A percentile compares a stretch with the other conserved stretches of the same genome.
Evolutionary conservation across 1,140 invertebrate genomes (phyloP).

Genomic region (Diuraphis noxia): DNA sequence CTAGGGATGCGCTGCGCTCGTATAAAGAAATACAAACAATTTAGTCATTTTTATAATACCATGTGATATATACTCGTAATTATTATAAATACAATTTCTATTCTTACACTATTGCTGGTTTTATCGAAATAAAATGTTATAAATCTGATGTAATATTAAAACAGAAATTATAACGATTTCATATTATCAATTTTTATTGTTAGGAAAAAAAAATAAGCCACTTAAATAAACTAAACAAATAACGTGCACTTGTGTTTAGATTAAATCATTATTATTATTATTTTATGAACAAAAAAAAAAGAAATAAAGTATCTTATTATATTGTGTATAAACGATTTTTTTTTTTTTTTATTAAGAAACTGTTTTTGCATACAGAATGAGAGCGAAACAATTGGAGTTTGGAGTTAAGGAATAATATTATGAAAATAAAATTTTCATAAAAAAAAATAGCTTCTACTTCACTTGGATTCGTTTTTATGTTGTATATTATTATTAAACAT

Average conservation of each 20-base stretch:
- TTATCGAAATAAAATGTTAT: background rate
- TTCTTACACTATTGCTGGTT: background rate
- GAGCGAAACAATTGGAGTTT: background rate
- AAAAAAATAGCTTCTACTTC: background rate
- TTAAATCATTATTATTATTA: constrained; percentile 1
- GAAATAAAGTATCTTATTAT: background rate
- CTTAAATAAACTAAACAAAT: background rate
- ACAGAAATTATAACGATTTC: background rate
- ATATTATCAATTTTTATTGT: background rate
- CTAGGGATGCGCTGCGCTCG: background rate
- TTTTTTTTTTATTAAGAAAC: background rate
- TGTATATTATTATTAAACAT: background rate
- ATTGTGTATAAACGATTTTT: background rate
- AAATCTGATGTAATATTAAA: background rate
- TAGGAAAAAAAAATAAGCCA: background rate
- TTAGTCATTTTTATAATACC: background rate
- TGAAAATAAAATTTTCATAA: background rate
- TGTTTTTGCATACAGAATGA: background rate
- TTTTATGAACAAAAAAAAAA: background rate
- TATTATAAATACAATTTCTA: background rate
- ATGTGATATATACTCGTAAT: too few relatives aligned
- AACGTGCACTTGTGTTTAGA: background rate
- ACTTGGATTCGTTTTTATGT: background rate
- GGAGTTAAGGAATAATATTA: constrained; percentile 1
- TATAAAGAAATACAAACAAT: background rate